A percentile compares a stretch with the other conserved stretches of the same genome.
These are phyloP conservation scores for Eueides isabella DNA, from an alignment of 1,140 invertebrate species.

Conservation along the genomic window DNA sequence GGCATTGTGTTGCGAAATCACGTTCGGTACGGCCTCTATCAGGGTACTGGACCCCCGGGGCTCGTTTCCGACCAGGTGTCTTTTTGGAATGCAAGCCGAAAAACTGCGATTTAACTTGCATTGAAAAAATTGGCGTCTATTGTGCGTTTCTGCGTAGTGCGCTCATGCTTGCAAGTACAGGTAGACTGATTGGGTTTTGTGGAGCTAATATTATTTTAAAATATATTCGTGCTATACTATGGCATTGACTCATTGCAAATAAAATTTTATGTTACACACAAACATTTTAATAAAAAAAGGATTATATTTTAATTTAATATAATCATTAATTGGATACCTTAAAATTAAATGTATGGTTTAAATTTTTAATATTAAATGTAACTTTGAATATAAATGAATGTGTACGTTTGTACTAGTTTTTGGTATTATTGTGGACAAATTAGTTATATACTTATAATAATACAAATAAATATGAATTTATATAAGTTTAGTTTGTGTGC, in stretches of 20 bases:
- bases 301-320: too few relatives aligned
- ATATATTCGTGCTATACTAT: background rate
- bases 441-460: background rate
- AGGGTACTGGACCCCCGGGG: constrained; percentile 73
- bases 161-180: constrained; percentile 58
- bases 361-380: too few relatives aligned
- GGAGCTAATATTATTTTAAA: constrained; percentile 20
- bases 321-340: too few relatives aligned
- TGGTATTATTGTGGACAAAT: too few relatives aligned
- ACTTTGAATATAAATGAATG: too few relatives aligned
- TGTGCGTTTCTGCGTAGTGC: constrained; percentile 75
- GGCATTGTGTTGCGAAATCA: constrained; percentile 70
- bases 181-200: constrained; percentile 46
- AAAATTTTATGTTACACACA: background rate
- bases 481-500: too few relatives aligned
- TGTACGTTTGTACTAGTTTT: too few relatives aligned
- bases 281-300: background rate
- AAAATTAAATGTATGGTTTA: too few relatives aligned
- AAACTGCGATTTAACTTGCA: constrained; percentile 69
- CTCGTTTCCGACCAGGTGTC: constrained; percentile 80
- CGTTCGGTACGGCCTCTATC: constrained; percentile 68
- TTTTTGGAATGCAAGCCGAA: constrained; percentile 78
- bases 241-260: background rate
- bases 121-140: constrained; percentile 66
- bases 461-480: too few relatives aligned